A percentile compares a stretch with the other conserved stretches of the same genome.
Evolutionary conservation across 2,888 invertebrate species (phyloP).

Genomic region (Linnaemya tessellans): DNA sequence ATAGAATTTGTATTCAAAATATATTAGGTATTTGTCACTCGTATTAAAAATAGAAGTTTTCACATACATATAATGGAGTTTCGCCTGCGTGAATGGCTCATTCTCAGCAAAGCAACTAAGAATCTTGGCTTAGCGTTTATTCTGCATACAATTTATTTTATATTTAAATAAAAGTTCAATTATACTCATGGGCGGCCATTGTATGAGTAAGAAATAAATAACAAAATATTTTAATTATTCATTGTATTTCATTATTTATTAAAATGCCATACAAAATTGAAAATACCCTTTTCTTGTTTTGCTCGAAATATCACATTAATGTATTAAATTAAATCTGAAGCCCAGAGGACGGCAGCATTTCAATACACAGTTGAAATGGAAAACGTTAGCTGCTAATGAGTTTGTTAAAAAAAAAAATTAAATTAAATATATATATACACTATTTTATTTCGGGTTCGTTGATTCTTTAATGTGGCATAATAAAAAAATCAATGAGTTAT

Average conservation of each 20-base stretch:
- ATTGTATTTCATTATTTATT: constrained; percentile 10
- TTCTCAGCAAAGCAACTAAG: not conserved
- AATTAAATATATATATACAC: no score
- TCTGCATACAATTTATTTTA: not conserved
- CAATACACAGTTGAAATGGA: not conserved
- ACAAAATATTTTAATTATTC: not conserved
- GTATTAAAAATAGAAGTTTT: no score
- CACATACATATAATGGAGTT: not conserved
- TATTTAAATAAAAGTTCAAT: not conserved
- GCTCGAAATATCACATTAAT: not conserved
- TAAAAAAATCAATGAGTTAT: no score
- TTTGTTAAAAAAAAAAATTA: not conserved
- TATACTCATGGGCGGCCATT: not conserved
- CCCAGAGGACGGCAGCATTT: not conserved
- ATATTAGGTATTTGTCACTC: no score
- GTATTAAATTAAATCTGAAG: not conserved
- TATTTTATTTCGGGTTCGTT: no score
- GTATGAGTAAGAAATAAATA: not conserved
- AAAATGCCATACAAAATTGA: not conserved
- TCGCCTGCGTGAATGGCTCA: not conserved
- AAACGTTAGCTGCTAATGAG: not conserved
- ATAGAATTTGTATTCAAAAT: no score
- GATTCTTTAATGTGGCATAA: no score
- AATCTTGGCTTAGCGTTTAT: not conserved
- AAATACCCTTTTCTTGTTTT: not conserved